Evolutionary conservation across 2,113 vertebrate genomes (phyloP), one percentile per base, ranked within the genome.

Genomic region (Noctilio leporinus): DNA sequence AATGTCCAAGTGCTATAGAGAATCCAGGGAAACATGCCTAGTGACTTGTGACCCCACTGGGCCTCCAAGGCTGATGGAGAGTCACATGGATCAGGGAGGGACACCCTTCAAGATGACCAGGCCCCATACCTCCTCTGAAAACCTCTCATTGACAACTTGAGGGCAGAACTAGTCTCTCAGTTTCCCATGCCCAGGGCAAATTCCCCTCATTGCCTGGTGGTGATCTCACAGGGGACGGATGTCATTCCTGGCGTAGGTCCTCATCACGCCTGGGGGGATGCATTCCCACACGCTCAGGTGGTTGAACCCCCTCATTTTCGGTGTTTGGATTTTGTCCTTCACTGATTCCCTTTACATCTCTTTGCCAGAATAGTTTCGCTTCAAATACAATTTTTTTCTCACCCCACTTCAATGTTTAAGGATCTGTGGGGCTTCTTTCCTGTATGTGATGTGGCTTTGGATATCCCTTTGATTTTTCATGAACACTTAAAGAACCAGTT

Each of bases 351-450:
- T 92, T n/a, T 26, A 30, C 45, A 8, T 59, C 5, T 80, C 33
- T 80, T 93, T 65, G 49, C 33, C 70, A 30, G 16, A 64, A 89
- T 28, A 40, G 40, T 65, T 92, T 80, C 80, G 51, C 24, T 93
- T 93, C 47, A 67, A 20, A 62, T 73, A 53, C 19, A 20, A 10
- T 62, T 59, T 73, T 47, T 72, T 69, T 57, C 64, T 40, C 45
- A 4, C n/a, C 5, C 2, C 0, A 11, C 15, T 19, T 49, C 38
- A 30, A 1, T 20, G 35, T 62, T 15, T 76, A 73, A 53, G 30
- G 17, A 40, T 35, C n/a, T 47, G 5, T 30, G 19, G 51, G 40
- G 76, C 53, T 89, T 69, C 64, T 35, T 38, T 83, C n/a, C 33
- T 22, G 1, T 47, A 4, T 72, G 47, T 49, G 45, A 38, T 24